These are phyloP conservation scores for Cynopterus brachyotis DNA, from an alignment of 2,113 vertebrate species.

Conservation along the genomic window DNA sequence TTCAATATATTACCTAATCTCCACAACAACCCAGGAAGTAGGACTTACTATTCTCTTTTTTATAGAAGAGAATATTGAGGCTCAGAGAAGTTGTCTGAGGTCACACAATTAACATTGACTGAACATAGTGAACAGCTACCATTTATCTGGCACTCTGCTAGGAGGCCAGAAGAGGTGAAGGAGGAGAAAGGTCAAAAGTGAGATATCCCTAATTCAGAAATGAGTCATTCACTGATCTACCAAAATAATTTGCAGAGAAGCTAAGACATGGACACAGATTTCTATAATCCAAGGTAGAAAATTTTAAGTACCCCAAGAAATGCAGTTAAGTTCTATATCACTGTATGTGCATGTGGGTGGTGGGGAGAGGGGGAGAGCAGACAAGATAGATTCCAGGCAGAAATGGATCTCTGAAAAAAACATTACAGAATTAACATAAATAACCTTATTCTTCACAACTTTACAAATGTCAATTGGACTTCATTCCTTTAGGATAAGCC, in stretches of 20 bases:
- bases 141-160: not conserved
- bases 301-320: not conserved
- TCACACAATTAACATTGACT: not conserved
- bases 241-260: not conserved
- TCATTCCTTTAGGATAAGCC: not conserved
- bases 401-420: not conserved
- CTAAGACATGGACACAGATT: not conserved
- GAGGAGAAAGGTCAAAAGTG: not conserved
- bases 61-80: not conserved
- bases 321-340: not conserved
- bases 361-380: accelerated
- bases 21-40: not conserved
- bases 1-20: slow-evolving; percentile 39
- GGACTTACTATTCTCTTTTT: not conserved
- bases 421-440: not conserved
- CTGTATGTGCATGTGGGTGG: accelerated
- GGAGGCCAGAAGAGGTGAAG: not conserved
- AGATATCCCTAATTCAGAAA: not conserved
- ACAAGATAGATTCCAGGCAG: not conserved
- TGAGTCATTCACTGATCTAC: not conserved
- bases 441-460: not conserved
- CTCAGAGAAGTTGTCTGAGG: not conserved
- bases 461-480: not conserved
- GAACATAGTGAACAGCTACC: not conserved
- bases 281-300: not conserved